Percentiles rank a stretch among this genome's conserved stretches.
Conservation (phyloP, 1,140 invertebrate species). For the Papilio glaucus region DNA sequence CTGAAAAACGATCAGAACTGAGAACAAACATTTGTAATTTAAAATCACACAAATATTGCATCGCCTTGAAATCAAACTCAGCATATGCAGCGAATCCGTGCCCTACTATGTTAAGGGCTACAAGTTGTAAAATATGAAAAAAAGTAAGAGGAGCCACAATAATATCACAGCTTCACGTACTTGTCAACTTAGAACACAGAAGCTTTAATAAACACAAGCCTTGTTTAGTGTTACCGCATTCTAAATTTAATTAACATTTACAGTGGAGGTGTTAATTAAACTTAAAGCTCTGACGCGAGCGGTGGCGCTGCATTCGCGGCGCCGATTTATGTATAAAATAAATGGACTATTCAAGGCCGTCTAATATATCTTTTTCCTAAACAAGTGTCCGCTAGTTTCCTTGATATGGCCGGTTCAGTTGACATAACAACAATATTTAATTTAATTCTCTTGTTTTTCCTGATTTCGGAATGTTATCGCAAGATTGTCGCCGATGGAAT, state of each 20-base stretch:
- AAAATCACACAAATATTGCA: no score
- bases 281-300: slow-evolving; percentile 2
- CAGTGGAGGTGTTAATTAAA: slow-evolving; percentile 21
- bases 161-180: background rate
- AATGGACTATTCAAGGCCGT: slow-evolving; percentile 34
- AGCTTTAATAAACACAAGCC: background rate
- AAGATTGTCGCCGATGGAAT: no score
- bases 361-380: slow-evolving; percentile 34
- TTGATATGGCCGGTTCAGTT: no score
- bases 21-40: no score
- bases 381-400: slow-evolving; percentile 8
- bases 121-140: no score
- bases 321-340: slow-evolving; percentile 31
- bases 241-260: slow-evolving; percentile 13
- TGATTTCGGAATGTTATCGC: no score
- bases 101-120: no score
- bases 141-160: background rate
- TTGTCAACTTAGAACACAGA: background rate
- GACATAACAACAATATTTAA: no score
- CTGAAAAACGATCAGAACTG: no score
- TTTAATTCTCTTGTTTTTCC: no score
- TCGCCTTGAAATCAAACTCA: no score
- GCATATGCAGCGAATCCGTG: no score
- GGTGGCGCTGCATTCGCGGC: slow-evolving; percentile 8
- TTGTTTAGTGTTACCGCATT: background rate